Percentiles rank a stretch among this genome's conserved stretches.
These are phyloP conservation scores for Meghimatium bilineatum DNA, from an alignment of 2,888 invertebrate genomes.

Conservation along the genomic window DNA sequence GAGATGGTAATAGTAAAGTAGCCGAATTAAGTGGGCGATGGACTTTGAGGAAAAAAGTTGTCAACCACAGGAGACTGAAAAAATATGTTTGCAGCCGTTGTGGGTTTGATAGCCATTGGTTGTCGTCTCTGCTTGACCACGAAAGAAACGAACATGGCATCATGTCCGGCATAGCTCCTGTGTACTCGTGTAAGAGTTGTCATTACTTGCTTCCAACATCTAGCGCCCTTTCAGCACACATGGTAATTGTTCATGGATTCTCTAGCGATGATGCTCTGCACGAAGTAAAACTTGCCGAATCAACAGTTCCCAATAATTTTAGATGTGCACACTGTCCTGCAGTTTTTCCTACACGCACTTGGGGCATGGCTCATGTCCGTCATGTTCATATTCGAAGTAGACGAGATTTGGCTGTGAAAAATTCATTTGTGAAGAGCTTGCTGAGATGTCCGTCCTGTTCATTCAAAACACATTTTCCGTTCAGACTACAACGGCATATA, in stretches of 20 bases:
- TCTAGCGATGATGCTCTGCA: slow-evolving; percentile 5
- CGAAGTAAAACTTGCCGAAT: slow-evolving; percentile 3
- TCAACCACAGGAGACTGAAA: slow-evolving; percentile 76
- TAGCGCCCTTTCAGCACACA: slow-evolving; percentile 30
- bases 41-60: slow-evolving; percentile 49
- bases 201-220: slow-evolving; percentile 16
- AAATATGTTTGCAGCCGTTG: slow-evolving; percentile 92
- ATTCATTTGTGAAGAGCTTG: slow-evolving; percentile 57
- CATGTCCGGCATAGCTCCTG: slow-evolving; percentile 46
- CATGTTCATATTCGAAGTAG: slow-evolving; percentile 68
- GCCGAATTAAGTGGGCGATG: slow-evolving; percentile 37
- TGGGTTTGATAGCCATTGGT: slow-evolving; percentile 90
- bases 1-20: slow-evolving; percentile 41
- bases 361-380: slow-evolving; percentile 70
- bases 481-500: slow-evolving; percentile 65
- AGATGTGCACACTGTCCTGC: slow-evolving; percentile 72
- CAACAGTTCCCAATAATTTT: slow-evolving; percentile 59
- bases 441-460: slow-evolving; percentile 64
- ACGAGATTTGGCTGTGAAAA: slow-evolving; percentile 59
- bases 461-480: slow-evolving; percentile 65
- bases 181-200: slow-evolving; percentile 72
- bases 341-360: slow-evolving; percentile 67
- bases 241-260: slow-evolving; percentile 21
- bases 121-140: slow-evolving; percentile 93
- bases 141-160: slow-evolving; percentile 83